phyloP scores from a whole-genome alignment of 2,888 invertebrate species.

The Ornithoptera alexandrae region DNA sequence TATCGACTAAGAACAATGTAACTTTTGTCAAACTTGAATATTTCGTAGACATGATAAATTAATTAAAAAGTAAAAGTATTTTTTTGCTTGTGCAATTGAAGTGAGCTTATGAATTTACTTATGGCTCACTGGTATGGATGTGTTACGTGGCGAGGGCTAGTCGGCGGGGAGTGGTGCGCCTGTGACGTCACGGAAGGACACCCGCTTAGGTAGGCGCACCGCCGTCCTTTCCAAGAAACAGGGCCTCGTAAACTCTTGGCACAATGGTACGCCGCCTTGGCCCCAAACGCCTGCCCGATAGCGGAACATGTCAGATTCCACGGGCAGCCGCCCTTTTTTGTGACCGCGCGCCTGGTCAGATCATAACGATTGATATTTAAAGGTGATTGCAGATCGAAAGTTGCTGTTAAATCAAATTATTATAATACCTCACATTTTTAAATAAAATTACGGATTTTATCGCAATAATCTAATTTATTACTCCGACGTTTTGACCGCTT shows the following conservation, averaged over 20 bases:
- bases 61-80: too few species aligned
- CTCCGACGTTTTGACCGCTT: too few species aligned
- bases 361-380: constrained; percentile 4
- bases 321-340: constrained; percentile 40
- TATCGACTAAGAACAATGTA: too few species aligned
- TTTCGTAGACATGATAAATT: too few species aligned
- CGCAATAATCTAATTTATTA: not conserved
- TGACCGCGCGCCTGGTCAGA: not conserved
- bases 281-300: constrained; percentile 30
- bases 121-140: constrained; percentile 52
- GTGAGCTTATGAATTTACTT: constrained; percentile 43
- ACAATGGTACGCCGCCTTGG: constrained; percentile 50
- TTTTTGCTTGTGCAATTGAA: not conserved
- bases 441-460: not conserved
- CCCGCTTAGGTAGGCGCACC: constrained; percentile 51
- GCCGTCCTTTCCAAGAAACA: constrained; percentile 58
- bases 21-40: too few species aligned
- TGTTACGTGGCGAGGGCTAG: constrained; percentile 42
- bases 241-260: constrained; percentile 58
- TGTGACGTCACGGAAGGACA: constrained; percentile 65
- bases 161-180: constrained; percentile 38
- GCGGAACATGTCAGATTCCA: constrained; percentile 44
- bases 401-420: not conserved
- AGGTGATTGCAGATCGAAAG: not conserved
- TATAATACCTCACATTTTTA: not conserved